Base-by-base conservation (phyloP, 2,113 vertebrate species). In the Clarias batrachus region DNA sequence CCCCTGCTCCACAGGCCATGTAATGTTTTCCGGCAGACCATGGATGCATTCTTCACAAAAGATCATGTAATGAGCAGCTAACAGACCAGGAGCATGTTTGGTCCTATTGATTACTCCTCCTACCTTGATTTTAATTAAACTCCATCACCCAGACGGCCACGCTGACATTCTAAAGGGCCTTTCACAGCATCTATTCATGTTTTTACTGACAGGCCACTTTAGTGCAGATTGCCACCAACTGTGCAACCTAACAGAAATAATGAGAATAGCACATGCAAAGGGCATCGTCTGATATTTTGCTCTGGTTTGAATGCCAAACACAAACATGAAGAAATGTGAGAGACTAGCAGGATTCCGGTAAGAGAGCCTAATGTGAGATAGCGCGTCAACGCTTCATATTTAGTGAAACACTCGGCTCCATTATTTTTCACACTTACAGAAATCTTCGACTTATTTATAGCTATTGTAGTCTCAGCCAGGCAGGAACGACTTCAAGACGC, bases 111-210 rank as follows among this genome's bases (percentile, higher is more conserved):
- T 87, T 68, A 41, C 33, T 57, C 25, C 59, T 41, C n/a, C 65
- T 77, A 73, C 82, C 65, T 65, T 52, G 70, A 82, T 81, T 87
- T 89, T 87, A 89, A 77, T 82, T 52, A 83, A 84, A 77, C 82
- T 63, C 60, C 63, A 62, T 84, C 77, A 33, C 62, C 30, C 13
- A 14, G 79, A 30, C 77, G 65, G 76, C 10, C 59, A 48, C 4
- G 2, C 48, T 81, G 88, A 89, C 84, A 65, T 86, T 83, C 73
- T 83, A 70, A 81, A 84, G 30, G 33, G 65, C 25, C 30, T 70
- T 63, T 56, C 79, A 23, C 71, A 78, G 86, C 71, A 77, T 71
- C 86, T 87, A 65, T 83, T 66, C 73, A 74, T 30, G 4, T 87
- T 86, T 48, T 86, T 78, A 83, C 71, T 83, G 78, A 83, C 81